phyloP scores from a whole-genome alignment of 2,888 invertebrate species.

The Scaptomyza flava region DNA sequence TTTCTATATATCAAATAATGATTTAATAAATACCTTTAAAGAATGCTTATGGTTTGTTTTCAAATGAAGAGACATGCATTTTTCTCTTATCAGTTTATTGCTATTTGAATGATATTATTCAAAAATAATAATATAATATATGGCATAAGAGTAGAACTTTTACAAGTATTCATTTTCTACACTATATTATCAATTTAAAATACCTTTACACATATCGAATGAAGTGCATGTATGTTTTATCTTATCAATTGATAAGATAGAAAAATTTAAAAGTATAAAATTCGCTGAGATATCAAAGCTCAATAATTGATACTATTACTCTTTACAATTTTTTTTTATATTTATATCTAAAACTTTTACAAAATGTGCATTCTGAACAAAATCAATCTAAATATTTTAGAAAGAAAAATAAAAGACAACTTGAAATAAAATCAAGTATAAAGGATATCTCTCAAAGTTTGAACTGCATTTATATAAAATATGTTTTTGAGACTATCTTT shows the following conservation, averaged over 20 bases:
- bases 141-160: constrained; percentile 1
- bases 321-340: background rate
- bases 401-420: too few species aligned
- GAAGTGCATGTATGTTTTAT: constrained; percentile 7
- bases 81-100: constrained; percentile 10
- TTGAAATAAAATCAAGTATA: too few species aligned
- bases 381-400: too few species aligned
- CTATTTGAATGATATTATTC: constrained; percentile 9
- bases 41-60: background rate
- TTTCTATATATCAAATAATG: too few species aligned
- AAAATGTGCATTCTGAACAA: background rate
- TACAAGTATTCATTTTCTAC: constrained; percentile 21
- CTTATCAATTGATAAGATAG: constrained; percentile 48
- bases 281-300: constrained; percentile 10
- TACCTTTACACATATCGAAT: constrained; percentile 4
- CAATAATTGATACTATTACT: constrained; percentile 10
- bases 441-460: background rate
- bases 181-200: constrained; percentile 20
- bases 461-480: background rate
- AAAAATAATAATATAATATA: background rate
- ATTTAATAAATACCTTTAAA: constrained; percentile 15
- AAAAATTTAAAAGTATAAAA: constrained; percentile 10
- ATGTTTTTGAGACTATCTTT: background rate
- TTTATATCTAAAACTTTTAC: background rate
- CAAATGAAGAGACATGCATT: background rate